Conservation (phyloP, 2,888 invertebrate species). For the Mimachlamys varia region DNA sequence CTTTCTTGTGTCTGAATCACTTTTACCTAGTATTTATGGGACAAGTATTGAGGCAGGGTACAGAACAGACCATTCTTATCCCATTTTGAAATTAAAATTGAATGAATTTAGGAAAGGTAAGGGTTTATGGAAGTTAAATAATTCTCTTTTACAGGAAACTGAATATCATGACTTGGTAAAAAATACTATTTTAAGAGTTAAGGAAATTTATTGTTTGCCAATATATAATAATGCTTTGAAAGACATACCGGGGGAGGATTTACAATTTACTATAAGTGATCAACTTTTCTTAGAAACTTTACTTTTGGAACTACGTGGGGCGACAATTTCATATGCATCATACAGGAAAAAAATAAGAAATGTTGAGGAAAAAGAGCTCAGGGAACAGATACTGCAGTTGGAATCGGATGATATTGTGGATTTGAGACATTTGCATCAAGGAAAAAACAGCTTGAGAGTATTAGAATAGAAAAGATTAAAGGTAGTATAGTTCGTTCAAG, state of each 20-base stretch:
- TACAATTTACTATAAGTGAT: slow-evolving; percentile 47
- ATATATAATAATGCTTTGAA: slow-evolving; percentile 42
- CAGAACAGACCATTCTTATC: neutral
- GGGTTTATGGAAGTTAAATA: slow-evolving; percentile 47
- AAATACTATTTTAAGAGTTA: slow-evolving; percentile 41
- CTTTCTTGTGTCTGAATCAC: slow-evolving; percentile 39
- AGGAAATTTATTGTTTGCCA: slow-evolving; percentile 24
- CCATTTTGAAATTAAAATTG: neutral
- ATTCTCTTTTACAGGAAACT: slow-evolving; percentile 43
- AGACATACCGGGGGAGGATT: neutral
- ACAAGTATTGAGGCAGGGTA: neutral
- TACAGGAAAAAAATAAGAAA: slow-evolving; percentile 38
- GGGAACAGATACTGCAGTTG: neutral
- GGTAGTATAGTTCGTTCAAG: neutral
- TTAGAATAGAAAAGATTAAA: neutral
- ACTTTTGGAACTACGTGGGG: slow-evolving; percentile 46
- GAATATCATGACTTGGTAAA: slow-evolving; percentile 44
- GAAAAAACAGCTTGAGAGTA: neutral
- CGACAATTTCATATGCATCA: slow-evolving; percentile 45
- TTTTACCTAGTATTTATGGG: neutral
- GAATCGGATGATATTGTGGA: neutral
- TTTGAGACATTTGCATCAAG: neutral
- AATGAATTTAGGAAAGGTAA: neutral
- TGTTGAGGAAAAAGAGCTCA: neutral
- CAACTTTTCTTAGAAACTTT: slow-evolving; percentile 46